These are phyloP conservation scores for Chymomyza procnemis DNA, from an alignment of 2,888 invertebrate species.

Conservation along the genomic window DNA sequence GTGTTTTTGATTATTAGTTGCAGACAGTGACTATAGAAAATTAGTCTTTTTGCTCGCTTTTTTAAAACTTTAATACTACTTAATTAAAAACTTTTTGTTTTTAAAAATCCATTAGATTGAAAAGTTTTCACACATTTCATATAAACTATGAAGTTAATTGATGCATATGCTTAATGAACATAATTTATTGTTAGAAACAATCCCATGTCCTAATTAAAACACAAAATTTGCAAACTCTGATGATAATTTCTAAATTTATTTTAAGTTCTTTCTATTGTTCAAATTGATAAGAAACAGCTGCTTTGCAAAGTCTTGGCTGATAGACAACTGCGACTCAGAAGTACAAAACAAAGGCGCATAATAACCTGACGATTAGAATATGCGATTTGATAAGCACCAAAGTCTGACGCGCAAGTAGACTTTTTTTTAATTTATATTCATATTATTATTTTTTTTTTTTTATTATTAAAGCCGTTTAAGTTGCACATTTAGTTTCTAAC, in stretches of 20 bases:
- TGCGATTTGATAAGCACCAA: conserved; percentile 33
- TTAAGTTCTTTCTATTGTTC: conserved; percentile 39
- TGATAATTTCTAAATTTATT: not conserved
- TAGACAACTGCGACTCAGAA: conserved; percentile 46
- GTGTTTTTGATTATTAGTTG: too few relatives aligned
- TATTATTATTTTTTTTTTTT: conserved; percentile 34
- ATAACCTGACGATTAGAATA: not conserved
- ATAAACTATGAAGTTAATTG: too few relatives aligned
- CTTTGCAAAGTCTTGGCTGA: conserved; percentile 18
- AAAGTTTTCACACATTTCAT: too few relatives aligned
- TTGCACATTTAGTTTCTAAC: not conserved
- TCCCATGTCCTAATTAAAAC: not conserved
- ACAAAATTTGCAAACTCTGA: not conserved
- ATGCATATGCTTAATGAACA: too few relatives aligned
- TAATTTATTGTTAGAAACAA: too few relatives aligned
- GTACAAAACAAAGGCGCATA: conserved; percentile 18
- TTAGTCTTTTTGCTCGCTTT: too few relatives aligned
- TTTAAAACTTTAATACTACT: too few relatives aligned
- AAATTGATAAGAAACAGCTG: conserved; percentile 57
- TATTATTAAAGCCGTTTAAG: conserved; percentile 39
- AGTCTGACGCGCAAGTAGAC: not conserved
- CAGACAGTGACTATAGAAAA: too few relatives aligned
- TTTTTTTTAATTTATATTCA: conserved; percentile 32
- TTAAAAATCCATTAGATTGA: too few relatives aligned
- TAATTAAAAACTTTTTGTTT: too few relatives aligned